Evolutionary conservation across 2,797 vertebrate species (phyloP).

Genomic region (Diglossa cyanea): DNA sequence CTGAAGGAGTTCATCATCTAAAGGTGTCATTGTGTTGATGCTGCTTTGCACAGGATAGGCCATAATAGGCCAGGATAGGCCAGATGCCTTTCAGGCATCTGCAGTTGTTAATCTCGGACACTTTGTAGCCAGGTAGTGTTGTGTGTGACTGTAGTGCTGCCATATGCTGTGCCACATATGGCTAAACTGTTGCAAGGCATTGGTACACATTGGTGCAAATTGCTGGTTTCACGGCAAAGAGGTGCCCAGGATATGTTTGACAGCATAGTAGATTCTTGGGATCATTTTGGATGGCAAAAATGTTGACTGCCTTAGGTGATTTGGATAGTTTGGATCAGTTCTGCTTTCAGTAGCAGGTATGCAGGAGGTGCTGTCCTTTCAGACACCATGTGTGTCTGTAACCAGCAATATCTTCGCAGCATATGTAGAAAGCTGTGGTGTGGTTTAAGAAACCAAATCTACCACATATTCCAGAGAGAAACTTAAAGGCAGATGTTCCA

Average conservation of each 20-base stretch:
- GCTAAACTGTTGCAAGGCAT: background rate
- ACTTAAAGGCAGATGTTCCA: background rate
- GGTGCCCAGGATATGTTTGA: background rate
- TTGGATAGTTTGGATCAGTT: background rate
- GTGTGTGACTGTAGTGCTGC: background rate
- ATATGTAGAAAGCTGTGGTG: background rate
- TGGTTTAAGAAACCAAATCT: background rate
- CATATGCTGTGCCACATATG: fast-evolving
- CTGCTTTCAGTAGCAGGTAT: fast-evolving
- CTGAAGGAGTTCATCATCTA: background rate
- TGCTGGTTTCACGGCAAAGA: background rate
- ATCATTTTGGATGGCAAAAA: background rate
- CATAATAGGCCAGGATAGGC: background rate
- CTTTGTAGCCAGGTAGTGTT: background rate
- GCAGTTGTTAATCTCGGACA: fast-evolving
- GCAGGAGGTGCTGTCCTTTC: background rate
- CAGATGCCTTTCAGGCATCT: background rate
- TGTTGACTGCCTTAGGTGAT: background rate
- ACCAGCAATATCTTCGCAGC: background rate
- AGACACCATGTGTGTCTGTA: too few species aligned
- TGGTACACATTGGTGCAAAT: background rate
- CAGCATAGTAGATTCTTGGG: background rate
- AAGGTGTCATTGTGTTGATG: background rate
- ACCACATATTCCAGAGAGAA: background rate
- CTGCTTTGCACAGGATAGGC: background rate